Evolutionary conservation across 2,797 vertebrate species (phyloP).

Genomic region (Micropoecilia bifurca): DNA sequence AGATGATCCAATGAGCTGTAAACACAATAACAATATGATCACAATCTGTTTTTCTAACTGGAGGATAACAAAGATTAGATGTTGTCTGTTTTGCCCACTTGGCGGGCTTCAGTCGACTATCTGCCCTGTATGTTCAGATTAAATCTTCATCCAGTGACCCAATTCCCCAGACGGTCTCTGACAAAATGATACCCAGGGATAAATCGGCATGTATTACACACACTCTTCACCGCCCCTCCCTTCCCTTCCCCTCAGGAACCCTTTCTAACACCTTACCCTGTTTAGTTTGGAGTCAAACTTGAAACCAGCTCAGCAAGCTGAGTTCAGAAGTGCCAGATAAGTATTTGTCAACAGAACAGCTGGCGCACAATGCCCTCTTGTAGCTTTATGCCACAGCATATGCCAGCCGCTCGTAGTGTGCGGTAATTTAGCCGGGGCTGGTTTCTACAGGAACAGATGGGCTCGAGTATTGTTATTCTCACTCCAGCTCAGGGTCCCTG

Average conservation of each 20-base stretch:
- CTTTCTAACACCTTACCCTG: constrained; percentile 58
- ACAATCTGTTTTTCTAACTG: constrained; percentile 45
- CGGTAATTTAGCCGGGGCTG: constrained; percentile 94
- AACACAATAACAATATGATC: constrained; percentile 63
- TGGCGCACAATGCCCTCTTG: constrained; percentile 95
- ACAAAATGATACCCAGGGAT: constrained; percentile 64
- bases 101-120: constrained; percentile 44
- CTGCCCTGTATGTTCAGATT: constrained; percentile 68
- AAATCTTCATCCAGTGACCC: constrained; percentile 64
- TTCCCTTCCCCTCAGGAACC: constrained; percentile 34
- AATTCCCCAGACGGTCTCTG: constrained; percentile 63
- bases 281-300: constrained; percentile 82
- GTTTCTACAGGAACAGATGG: constrained; percentile 94
- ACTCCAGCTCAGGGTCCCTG: constrained; percentile 89
- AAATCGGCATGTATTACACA: constrained; percentile 65
- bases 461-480: constrained; percentile 96
- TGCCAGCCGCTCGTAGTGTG: constrained; percentile 93
- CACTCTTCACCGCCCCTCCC: constrained; percentile 29
- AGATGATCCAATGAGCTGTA: constrained; percentile 55
- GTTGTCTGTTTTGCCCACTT: constrained; percentile 57
- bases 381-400: constrained; percentile 97
- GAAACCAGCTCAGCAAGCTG: constrained; percentile 87
- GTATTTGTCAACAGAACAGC: constrained; percentile 97
- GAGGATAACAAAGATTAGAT: constrained; percentile 58
- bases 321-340: constrained; percentile 95